Base-by-base conservation (phyloP, 2,113 vertebrate species). In the Upupa epops region DNA sequence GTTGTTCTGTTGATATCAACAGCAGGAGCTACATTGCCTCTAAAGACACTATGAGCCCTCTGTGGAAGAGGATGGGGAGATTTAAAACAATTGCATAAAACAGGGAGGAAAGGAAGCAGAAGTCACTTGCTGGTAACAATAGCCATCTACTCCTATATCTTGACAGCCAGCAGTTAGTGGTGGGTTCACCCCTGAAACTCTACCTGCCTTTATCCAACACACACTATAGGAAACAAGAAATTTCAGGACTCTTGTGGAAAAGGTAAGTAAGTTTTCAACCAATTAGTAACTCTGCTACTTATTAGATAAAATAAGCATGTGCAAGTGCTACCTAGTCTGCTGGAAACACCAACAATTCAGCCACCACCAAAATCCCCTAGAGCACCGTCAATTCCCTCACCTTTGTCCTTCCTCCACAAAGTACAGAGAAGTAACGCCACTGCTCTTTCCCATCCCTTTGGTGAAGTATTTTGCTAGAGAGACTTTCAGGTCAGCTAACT, bases 381-480 rank as follows among this genome's bases (percentile, higher is more conserved):
- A 82, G 29, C 18, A 15, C 79, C 51, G 24, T 29, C 21, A 45
- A 19, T 8, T 15, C 28, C 45, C 97, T 97, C 51, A 99, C 99
- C 99, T 98, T 93, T 99, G 99, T 86, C 99, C 98, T 75, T 99
- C 98, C 92, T 98, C 97, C 40, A 99, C 98, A 29, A 99, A 99
- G 96, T 99, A 99, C 16, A 99, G 97, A 37, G 98, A 99, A 13
- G 98, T 99, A 26, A 99, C 94, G 1, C 98, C 98, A 15, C 98
- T 98, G 86, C 97, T 97, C 89, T 96, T 98, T 54, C 99, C 99
- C 10, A 95, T 94, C 75, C 98, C 99, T 49, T 98, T 98, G 8
- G 90, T 98, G 85, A 99, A 99, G 94, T 98, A 96, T 21, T 95
- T 94, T 78, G 92, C 98, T 95, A 99, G 93, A 52, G 98, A 98